Evolutionary conservation across 2,888 invertebrate species (phyloP).

Genomic region (Rhogogaster chlorosoma): DNA sequence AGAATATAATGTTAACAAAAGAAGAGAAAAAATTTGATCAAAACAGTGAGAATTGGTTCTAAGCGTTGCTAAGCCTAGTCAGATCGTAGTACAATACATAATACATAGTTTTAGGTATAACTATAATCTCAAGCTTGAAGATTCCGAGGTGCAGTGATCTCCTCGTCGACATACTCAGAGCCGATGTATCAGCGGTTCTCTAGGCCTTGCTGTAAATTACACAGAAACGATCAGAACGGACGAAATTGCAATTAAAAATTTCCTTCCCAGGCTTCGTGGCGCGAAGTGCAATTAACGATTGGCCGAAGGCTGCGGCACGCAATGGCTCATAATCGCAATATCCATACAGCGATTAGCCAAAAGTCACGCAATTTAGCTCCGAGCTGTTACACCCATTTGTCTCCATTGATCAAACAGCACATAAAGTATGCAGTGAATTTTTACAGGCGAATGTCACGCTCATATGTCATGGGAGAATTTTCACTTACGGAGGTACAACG

Average conservation of each 20-base stretch:
- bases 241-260: background rate
- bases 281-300: background rate
- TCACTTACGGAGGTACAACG: background rate
- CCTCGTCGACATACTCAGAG: background rate
- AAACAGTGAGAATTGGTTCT: background rate
- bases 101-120: background rate
- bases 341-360: background rate
- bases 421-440: background rate
- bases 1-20: background rate
- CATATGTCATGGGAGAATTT: background rate
- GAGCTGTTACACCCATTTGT: background rate
- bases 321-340: constrained; percentile 1
- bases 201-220: background rate
- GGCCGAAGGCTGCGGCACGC: background rate
- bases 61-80: background rate
- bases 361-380: background rate
- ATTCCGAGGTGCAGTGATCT: background rate
- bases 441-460: background rate
- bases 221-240: background rate
- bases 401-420: background rate
- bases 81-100: background rate
- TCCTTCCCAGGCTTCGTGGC: background rate
- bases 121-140: background rate
- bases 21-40: background rate
- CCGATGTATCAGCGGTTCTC: background rate